phyloP scores from a whole-genome alignment of 2,113 vertebrate species.

The Corapipo altera region DNA sequence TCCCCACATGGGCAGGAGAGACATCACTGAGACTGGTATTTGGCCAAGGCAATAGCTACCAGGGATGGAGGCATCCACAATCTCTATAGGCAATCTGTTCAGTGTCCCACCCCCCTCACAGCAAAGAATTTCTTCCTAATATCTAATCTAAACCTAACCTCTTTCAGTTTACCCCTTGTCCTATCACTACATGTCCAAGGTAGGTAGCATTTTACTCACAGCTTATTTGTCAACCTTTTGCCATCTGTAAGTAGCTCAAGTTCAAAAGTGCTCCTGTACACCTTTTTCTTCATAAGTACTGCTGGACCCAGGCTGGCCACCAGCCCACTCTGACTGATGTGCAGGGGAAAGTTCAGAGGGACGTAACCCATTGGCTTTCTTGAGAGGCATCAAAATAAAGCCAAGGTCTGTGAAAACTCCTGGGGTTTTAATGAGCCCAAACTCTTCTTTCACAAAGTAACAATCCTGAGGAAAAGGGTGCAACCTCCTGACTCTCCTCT shows the following conservation, averaged over 20 bases:
- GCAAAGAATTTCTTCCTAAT: neutral
- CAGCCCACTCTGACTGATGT: no score
- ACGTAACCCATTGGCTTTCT: neutral
- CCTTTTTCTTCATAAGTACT: neutral
- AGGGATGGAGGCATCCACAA: neutral
- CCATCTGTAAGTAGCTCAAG: no score
- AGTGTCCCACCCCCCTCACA: neutral
- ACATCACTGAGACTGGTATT: neutral
- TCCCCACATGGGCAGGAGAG: neutral
- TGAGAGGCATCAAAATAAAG: neutral
- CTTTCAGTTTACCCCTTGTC: neutral
- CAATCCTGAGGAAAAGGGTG: neutral
- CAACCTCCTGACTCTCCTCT: neutral
- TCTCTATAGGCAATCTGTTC: neutral
- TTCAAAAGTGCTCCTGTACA: neutral
- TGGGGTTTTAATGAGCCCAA: neutral
- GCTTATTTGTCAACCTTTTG: neutral
- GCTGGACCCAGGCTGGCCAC: neutral
- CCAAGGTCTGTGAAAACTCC: neutral
- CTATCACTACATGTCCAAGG: neutral
- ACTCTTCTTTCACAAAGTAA: neutral
- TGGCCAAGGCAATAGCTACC: neutral
- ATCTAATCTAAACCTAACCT: neutral
- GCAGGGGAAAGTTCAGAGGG: neutral
- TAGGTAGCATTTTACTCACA: neutral